Conservation (phyloP, 2,797 vertebrate genomes). For the Sciurus vulgaris region DNA sequence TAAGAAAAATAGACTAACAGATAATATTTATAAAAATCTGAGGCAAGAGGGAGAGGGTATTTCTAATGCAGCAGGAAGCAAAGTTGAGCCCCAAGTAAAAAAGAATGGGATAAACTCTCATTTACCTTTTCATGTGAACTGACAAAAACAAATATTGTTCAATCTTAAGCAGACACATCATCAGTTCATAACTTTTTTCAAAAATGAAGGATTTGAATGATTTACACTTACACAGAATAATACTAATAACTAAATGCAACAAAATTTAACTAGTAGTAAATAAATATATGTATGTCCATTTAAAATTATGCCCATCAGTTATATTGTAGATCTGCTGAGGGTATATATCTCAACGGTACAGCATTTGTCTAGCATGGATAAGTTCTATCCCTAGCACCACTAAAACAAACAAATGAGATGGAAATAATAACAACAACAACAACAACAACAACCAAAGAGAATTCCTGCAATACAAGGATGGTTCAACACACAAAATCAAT, state of each 20-base stretch:
- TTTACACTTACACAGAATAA: background rate
- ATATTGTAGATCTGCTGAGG: background rate
- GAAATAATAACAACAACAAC: background rate
- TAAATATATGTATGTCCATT: background rate
- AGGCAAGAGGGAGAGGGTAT: background rate
- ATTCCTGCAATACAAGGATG: slow-evolving; percentile 24
- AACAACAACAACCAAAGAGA: background rate
- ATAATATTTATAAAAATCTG: background rate
- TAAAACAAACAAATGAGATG: too few species aligned
- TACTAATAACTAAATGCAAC: background rate
- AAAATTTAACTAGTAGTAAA: background rate
- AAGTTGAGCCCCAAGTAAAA: slow-evolving; percentile 8
- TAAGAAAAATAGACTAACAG: background rate
- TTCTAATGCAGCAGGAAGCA: background rate
- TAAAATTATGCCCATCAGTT: slow-evolving; percentile 16
- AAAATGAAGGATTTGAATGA: slow-evolving; percentile 49
- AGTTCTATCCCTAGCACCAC: background rate
- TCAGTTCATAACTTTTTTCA: slow-evolving; percentile 14
- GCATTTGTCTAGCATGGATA: too few species aligned
- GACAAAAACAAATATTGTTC: background rate
- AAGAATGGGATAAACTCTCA: slow-evolving; percentile 40
- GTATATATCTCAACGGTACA: background rate
- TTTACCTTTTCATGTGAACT: slow-evolving; percentile 31
- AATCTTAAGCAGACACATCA: slow-evolving; percentile 1
- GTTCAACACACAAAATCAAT: slow-evolving; percentile 33